Evolutionary conservation across 2,888 invertebrate species (phyloP).

Genomic region (Pogonocherus hispidulus): DNA sequence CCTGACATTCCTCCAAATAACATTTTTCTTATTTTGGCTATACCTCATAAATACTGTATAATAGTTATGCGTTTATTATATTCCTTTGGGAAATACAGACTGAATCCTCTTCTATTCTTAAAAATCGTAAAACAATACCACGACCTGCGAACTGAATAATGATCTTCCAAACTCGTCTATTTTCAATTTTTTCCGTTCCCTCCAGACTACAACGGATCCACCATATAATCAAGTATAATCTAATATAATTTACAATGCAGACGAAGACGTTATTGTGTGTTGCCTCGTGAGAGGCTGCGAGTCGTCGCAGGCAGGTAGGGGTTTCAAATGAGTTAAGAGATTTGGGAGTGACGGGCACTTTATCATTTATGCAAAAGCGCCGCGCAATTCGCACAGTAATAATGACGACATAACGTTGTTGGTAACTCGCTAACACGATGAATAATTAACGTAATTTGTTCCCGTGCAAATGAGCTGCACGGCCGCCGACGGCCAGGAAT

Average conservation of each 20-base stretch:
- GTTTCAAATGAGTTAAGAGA: constrained; percentile 41
- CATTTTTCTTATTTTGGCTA: no score
- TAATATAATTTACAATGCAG: constrained; percentile 15
- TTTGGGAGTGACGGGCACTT: constrained; percentile 50
- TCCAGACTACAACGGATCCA: constrained; percentile 4
- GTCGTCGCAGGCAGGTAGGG: not conserved
- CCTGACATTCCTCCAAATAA: no score
- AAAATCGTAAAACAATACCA: not conserved
- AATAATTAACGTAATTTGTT: constrained; percentile 64
- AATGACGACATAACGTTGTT: constrained; percentile 56
- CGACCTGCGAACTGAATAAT: constrained; percentile 2
- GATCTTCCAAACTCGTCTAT: not conserved
- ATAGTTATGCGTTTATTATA: no score
- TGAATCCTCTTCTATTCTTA: no score
- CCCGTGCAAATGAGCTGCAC: constrained; percentile 57
- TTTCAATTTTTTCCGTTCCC: not conserved
- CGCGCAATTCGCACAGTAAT: constrained; percentile 57
- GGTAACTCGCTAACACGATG: constrained; percentile 60
- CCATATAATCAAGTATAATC: constrained; percentile 17
- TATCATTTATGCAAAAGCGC: constrained; percentile 55
- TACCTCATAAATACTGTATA: no score
- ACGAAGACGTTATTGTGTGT: constrained; percentile 5
- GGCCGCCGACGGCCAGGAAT: constrained; percentile 35
- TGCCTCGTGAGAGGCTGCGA: not conserved
- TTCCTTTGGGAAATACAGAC: no score